Evolutionary conservation across 1,140 invertebrate genomes (phyloP).

Genomic region (Galendromus occidentalis): DNA sequence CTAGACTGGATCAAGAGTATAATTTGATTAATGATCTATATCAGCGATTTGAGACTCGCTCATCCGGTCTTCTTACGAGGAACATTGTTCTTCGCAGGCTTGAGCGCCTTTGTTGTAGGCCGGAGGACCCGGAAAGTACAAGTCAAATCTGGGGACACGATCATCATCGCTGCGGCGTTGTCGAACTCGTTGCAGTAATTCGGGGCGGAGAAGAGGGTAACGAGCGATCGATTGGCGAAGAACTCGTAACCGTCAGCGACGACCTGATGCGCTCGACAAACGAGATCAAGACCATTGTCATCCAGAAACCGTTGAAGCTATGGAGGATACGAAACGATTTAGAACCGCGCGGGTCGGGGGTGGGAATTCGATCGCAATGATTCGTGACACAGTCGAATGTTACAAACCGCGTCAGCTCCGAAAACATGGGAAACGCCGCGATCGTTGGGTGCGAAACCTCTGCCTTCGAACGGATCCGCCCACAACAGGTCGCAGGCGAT

Average conservation of each 20-base stretch:
- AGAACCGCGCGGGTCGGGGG: too few species aligned
- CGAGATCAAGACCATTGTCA: slow-evolving; percentile 27
- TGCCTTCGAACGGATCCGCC: slow-evolving; percentile 37
- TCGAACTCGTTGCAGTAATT: slow-evolving; percentile 9
- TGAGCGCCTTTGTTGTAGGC: not conserved
- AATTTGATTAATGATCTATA: too few species aligned
- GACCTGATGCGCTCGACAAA: slow-evolving; percentile 29
- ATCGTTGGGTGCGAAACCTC: slow-evolving; percentile 40
- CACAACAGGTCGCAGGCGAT: slow-evolving; percentile 39
- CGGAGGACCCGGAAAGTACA: not conserved
- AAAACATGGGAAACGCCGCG: slow-evolving; percentile 37
- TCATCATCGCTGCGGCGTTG: not conserved
- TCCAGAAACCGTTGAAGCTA: slow-evolving; percentile 22
- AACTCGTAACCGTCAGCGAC: slow-evolving; percentile 20
- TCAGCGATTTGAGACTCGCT: too few species aligned
- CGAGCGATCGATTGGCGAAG: slow-evolving; percentile 11
- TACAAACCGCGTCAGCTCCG: slow-evolving; percentile 37
- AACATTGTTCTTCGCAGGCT: too few species aligned
- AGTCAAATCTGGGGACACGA: not conserved
- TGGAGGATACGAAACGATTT: too few species aligned
- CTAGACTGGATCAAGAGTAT: too few species aligned
- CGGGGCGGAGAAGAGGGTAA: slow-evolving; percentile 1
- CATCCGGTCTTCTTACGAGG: too few species aligned
- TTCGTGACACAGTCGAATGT: slow-evolving; percentile 15
- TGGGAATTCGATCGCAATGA: too few species aligned